These are phyloP conservation scores for Eudyptes chrysolophus DNA, from an alignment of 2,113 vertebrate genomes.

Conservation along the genomic window DNA sequence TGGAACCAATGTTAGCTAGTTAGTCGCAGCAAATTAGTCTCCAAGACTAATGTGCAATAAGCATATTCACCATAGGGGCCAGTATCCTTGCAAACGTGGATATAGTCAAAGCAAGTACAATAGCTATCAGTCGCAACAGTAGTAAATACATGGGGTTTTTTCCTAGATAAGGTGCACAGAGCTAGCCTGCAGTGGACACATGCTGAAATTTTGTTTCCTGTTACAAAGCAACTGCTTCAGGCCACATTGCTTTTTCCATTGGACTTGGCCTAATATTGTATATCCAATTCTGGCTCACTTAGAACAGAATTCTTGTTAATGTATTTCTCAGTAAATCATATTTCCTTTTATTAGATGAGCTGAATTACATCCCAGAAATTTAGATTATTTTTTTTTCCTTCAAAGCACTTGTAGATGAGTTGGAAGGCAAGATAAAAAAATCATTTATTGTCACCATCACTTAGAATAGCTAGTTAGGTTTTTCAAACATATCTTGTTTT, in stretches of 20 bases:
- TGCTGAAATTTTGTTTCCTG: not conserved
- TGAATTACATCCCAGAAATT: slow-evolving; percentile 31
- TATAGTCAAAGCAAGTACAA: not conserved
- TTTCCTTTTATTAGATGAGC: slow-evolving; percentile 22
- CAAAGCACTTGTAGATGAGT: not conserved
- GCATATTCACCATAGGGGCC: not conserved
- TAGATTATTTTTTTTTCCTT: not conserved
- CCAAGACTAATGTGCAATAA: not conserved
- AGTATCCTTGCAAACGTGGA: not conserved
- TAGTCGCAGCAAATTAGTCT: not conserved
- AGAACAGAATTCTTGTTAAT: not conserved
- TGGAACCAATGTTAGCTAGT: not conserved
- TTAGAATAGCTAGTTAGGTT: slow-evolving; percentile 69
- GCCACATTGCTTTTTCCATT: not conserved
- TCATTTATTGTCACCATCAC: slow-evolving; percentile 37
- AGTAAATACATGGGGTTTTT: not conserved
- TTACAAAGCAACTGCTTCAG: not conserved
- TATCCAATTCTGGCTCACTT: not conserved
- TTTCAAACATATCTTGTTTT: not conserved
- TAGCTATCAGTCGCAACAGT: not conserved
- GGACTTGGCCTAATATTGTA: not conserved
- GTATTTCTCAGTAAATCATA: not conserved
- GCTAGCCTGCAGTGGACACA: not conserved
- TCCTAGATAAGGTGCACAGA: not conserved
- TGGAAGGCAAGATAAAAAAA: not conserved